A percentile compares a stretch with the other conserved stretches of the same genome.
These are phyloP conservation scores for Pemphigus obesinymphae DNA, from an alignment of 1,140 invertebrate genomes.

Conservation along the genomic window DNA sequence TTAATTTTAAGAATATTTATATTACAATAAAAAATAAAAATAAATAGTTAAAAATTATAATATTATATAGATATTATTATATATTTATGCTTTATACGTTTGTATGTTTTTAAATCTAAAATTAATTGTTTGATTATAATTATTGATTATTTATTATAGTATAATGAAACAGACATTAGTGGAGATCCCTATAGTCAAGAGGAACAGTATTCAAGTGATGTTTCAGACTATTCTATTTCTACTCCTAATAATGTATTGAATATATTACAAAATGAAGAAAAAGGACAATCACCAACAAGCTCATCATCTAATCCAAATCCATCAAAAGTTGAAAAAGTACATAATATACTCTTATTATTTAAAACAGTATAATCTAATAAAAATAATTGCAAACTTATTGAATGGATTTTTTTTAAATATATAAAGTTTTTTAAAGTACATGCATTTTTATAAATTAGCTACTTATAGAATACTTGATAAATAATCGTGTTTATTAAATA, in stretches of 20 bases:
- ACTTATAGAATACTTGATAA: not conserved
- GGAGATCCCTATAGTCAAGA: conserved; percentile 13
- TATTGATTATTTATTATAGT: conserved; percentile 15
- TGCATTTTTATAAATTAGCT: too few species aligned
- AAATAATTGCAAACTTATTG: not conserved
- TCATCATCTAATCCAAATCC: not conserved
- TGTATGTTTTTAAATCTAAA: not conserved
- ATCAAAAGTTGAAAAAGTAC: conserved; percentile 32
- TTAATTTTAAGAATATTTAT: too few species aligned
- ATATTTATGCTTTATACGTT: too few species aligned
- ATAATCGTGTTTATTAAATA: not conserved
- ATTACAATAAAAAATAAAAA: too few species aligned
- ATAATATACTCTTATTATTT: not conserved
- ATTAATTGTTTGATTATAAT: not conserved
- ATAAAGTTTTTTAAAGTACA: not conserved
- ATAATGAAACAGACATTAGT: conserved; percentile 18
- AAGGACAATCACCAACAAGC: not conserved
- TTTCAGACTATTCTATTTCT: not conserved
- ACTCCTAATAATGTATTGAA: conserved; percentile 4
- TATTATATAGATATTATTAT: too few species aligned
- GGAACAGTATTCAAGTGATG: conserved; percentile 30
- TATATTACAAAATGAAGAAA: not conserved
- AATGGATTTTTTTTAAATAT: not conserved
- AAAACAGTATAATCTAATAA: not conserved
- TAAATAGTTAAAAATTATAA: too few species aligned